Evolutionary conservation across 2,113 vertebrate species (phyloP).

Genomic region (Tenrec ecaudatus): DNA sequence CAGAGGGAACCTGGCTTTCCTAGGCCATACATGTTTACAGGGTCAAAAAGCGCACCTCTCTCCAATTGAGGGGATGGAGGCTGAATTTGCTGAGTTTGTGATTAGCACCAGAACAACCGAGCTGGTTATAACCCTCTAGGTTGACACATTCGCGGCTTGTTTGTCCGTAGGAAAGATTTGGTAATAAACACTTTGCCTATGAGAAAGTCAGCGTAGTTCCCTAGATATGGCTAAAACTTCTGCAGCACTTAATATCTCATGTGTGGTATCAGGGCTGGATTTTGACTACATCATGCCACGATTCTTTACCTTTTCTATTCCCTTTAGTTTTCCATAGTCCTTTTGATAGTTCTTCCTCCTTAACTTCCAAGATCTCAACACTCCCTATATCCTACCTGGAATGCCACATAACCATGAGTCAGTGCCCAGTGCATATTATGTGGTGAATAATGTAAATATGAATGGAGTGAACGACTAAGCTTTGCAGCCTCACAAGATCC

Average conservation of each 20-base stretch:
- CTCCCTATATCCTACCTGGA: conserved; percentile 12
- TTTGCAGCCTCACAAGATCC: not conserved
- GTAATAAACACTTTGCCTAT: not conserved
- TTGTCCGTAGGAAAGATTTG: conserved; percentile 39
- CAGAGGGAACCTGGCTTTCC: too few species aligned
- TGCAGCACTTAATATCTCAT: not conserved
- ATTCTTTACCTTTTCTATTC: not conserved
- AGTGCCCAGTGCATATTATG: not conserved
- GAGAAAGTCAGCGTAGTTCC: conserved; percentile 16
- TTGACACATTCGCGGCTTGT: not conserved
- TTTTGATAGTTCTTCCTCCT: conserved; percentile 38
- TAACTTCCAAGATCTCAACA: not conserved
- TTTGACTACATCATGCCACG: conserved; percentile 31
- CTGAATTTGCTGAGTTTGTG: too few species aligned
- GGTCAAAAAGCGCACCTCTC: too few species aligned
- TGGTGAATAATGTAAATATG: conserved; percentile 50
- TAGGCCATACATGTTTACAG: too few species aligned
- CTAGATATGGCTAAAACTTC: conserved; percentile 31
- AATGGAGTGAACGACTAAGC: not conserved
- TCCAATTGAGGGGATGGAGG: too few species aligned
- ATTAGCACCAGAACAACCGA: too few species aligned
- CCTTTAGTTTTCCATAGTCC: not conserved
- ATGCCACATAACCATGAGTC: not conserved
- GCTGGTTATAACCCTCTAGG: not conserved
- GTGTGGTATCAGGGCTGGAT: not conserved